Evolutionary conservation across 2,888 invertebrate genomes (phyloP).

Genomic region (Hecatera dysodea): DNA sequence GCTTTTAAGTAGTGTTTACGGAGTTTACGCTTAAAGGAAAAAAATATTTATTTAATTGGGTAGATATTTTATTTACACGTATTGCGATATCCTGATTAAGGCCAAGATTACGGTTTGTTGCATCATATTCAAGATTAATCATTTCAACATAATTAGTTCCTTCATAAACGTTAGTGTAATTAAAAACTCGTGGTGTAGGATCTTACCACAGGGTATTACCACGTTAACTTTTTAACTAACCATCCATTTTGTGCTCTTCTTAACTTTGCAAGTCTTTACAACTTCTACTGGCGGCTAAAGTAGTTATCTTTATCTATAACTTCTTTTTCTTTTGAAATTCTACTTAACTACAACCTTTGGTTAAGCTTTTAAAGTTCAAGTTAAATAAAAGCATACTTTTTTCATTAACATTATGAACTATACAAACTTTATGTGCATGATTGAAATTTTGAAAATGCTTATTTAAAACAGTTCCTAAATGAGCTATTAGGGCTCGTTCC

Average conservation of each 20-base stretch:
- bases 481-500: too few relatives aligned
- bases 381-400: slow-evolving; percentile 33
- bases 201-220: slow-evolving; percentile 38
- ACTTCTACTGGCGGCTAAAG: slow-evolving; percentile 51
- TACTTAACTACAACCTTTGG: slow-evolving; percentile 41
- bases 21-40: too few relatives aligned
- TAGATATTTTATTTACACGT: too few relatives aligned
- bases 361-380: slow-evolving; percentile 37
- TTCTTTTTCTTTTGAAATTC: slow-evolving; percentile 51
- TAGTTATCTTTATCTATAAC: slow-evolving; percentile 60
- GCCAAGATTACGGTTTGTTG: too few relatives aligned
- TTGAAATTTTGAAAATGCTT: slow-evolving; percentile 1
- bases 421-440: slow-evolving; percentile 14
- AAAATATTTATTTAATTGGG: too few relatives aligned
- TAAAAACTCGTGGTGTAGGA: slow-evolving; percentile 24
- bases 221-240: slow-evolving; percentile 49
- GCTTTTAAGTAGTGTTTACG: too few relatives aligned
- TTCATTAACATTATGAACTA: slow-evolving; percentile 37
- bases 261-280: slow-evolving; percentile 53
- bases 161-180: slow-evolving; percentile 15
- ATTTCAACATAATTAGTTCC: slow-evolving; percentile 2
- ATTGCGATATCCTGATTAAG: too few relatives aligned
- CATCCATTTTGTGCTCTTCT: slow-evolving; percentile 48
- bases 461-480: neutral
- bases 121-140: slow-evolving; percentile 1